A percentile compares a stretch with the other conserved stretches of the same genome.
Conservation (phyloP, 2,113 vertebrate species). For the Callospermophilus lateralis region DNA sequence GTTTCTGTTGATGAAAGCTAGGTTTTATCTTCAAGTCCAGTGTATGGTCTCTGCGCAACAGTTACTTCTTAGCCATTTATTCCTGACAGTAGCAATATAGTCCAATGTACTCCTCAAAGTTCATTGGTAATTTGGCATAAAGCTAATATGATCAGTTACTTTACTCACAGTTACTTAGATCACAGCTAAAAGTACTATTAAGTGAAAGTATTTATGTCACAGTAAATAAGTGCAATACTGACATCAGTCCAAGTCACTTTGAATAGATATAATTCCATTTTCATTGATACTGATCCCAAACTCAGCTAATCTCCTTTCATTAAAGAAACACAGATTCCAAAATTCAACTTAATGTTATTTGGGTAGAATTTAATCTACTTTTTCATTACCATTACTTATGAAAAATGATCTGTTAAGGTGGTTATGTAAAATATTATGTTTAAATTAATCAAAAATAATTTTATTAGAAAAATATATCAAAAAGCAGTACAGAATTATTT, state of each 20-base stretch:
- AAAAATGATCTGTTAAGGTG: neutral
- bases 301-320: neutral
- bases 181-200: neutral
- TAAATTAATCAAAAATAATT: neutral
- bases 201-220: neutral
- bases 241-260: neutral
- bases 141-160: neutral
- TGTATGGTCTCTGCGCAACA: accelerated
- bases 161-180: neutral
- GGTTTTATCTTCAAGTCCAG: neutral
- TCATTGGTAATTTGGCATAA: neutral
- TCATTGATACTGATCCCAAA: neutral
- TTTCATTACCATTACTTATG: neutral
- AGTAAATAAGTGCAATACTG: accelerated
- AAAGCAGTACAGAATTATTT: neutral
- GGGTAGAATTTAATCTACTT: neutral
- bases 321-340: neutral
- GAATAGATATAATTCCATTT: neutral
- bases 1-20: neutral
- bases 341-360: neutral
- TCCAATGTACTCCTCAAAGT: neutral
- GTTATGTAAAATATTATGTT: neutral
- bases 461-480: neutral
- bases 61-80: neutral
- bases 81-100: neutral